These are phyloP conservation scores for Leptestheria dahalacensis DNA, from an alignment of 1,140 invertebrate genomes.

Conservation along the genomic window DNA sequence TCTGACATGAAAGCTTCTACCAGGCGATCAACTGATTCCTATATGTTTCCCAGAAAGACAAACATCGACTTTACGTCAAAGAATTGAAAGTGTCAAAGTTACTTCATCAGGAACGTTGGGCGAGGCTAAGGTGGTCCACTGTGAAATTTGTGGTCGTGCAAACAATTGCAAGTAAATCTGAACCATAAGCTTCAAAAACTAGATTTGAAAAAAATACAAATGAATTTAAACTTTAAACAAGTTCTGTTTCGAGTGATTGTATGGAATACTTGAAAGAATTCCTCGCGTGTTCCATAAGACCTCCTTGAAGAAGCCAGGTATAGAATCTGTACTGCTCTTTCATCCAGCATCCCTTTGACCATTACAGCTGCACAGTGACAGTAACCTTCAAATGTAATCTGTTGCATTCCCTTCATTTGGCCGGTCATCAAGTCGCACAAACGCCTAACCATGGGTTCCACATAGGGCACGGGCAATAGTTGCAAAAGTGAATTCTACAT, in stretches of 20 bases:
- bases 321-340: slow-evolving; percentile 8
- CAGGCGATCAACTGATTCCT: not conserved
- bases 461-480: not conserved
- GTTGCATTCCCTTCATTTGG: slow-evolving; percentile 8
- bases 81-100: too few species aligned
- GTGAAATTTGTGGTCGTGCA: too few species aligned
- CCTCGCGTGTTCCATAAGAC: not conserved
- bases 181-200: too few species aligned
- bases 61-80: too few species aligned
- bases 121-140: too few species aligned
- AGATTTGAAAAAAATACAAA: too few species aligned
- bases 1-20: not conserved
- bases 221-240: too few species aligned
- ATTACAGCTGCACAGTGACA: slow-evolving; percentile 14
- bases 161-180: too few species aligned
- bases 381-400: slow-evolving; percentile 12
- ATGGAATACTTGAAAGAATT: not conserved
- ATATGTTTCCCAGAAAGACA: not conserved
- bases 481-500: slow-evolving; percentile 1
- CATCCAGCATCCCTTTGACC: slow-evolving; percentile 13
- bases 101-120: too few species aligned
- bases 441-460: not conserved
- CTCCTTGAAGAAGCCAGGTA: slow-evolving; percentile 3
- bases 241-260: too few species aligned
- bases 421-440: slow-evolving; percentile 14